These are phyloP conservation scores for Cosmopolites sordidus DNA, from an alignment of 2,888 invertebrate genomes.

Conservation along the genomic window DNA sequence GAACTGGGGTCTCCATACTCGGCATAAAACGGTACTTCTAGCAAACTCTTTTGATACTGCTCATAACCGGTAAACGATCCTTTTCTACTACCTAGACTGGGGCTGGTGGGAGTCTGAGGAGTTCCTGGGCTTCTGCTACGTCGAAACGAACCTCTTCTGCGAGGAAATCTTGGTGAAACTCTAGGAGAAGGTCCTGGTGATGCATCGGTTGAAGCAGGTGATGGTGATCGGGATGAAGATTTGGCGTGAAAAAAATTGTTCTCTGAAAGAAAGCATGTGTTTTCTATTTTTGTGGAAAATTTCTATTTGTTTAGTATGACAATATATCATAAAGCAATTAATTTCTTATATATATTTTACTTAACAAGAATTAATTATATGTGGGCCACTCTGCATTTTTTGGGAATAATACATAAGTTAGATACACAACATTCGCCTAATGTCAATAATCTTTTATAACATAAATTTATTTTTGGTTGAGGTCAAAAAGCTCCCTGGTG, in stretches of 20 bases:
- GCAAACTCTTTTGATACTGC: slow-evolving; percentile 71
- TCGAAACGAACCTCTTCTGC: slow-evolving; percentile 34
- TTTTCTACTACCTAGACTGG: slow-evolving; percentile 33
- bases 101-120: slow-evolving; percentile 33
- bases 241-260: slow-evolving; percentile 27
- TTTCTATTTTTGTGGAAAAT: too few species aligned
- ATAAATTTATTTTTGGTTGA: too few species aligned
- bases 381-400: too few species aligned
- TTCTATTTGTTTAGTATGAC: too few species aligned
- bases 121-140: slow-evolving; percentile 35
- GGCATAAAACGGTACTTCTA: slow-evolving; percentile 65
- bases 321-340: too few species aligned
- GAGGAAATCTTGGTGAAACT: slow-evolving; percentile 26
- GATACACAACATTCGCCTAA: too few species aligned
- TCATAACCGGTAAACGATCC: slow-evolving; percentile 58
- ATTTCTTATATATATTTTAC: too few species aligned
- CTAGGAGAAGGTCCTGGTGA: slow-evolving; percentile 23
- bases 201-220: slow-evolving; percentile 38
- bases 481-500: too few species aligned
- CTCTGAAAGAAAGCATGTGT: slow-evolving; percentile 26
- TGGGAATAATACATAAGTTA: too few species aligned
- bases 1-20: slow-evolving; percentile 89
- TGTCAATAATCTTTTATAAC: too few species aligned
- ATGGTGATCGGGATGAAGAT: slow-evolving; percentile 32
- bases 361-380: too few species aligned